phyloP scores from a whole-genome alignment of 2,888 invertebrate genomes.

The Pyrochroa serraticornis region DNA sequence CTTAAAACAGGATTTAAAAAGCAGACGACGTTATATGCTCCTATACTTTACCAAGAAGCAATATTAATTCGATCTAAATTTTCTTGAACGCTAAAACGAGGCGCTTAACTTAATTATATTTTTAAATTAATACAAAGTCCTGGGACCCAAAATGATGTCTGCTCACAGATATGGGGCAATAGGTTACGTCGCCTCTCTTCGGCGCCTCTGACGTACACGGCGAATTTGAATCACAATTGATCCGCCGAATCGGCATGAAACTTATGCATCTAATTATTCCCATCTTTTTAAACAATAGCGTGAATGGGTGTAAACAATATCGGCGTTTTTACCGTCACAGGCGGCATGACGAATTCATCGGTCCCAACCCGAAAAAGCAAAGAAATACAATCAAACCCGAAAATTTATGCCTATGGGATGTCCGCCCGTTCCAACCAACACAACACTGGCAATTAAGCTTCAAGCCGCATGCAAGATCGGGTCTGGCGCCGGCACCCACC shows the following conservation, averaged over 20 bases:
- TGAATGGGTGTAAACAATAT: background rate
- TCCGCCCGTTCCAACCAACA: too few species aligned
- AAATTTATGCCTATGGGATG: background rate
- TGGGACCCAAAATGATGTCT: background rate
- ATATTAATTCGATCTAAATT: too few species aligned
- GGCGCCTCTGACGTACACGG: background rate
- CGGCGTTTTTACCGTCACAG: background rate
- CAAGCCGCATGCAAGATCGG: too few species aligned
- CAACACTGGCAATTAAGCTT: too few species aligned
- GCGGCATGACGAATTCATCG: background rate
- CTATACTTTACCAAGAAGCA: too few species aligned
- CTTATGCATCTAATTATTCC: background rate
- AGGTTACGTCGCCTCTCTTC: background rate
- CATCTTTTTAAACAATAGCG: background rate
- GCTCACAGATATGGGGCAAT: background rate
- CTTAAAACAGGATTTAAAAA: too few species aligned
- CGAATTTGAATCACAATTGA: constrained; percentile 1
- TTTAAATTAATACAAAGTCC: background rate
- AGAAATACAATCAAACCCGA: background rate
- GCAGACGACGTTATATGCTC: too few species aligned
- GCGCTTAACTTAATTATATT: too few species aligned
- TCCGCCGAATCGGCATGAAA: background rate
- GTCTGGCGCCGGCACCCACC: too few species aligned
- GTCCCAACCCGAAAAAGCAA: background rate
- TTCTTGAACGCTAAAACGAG: too few species aligned